A percentile compares a stretch with the other conserved stretches of the same genome.
Conservation (phyloP, 2,888 invertebrate genomes). For the Cetonia aurata region DNA sequence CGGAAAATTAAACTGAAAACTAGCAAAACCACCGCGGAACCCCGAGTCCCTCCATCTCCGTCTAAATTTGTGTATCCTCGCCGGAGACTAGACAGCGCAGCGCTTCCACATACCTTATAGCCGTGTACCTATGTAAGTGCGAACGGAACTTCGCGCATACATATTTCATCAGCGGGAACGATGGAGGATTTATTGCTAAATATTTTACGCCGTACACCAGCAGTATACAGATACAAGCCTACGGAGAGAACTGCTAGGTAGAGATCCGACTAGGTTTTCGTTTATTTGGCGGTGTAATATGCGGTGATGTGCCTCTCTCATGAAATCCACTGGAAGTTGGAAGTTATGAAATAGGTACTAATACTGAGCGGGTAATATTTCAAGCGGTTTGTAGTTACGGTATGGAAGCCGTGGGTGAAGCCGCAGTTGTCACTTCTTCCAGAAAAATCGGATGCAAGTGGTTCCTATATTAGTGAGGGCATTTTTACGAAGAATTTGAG, state of each 20-base stretch:
- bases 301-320: neutral
- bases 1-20: too few species aligned
- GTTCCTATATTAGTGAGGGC: too few species aligned
- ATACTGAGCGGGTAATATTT: conserved; percentile 27
- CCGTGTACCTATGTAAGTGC: too few species aligned
- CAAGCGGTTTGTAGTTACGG: neutral
- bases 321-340: conserved; percentile 4
- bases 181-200: conserved; percentile 37
- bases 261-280: conserved; percentile 5
- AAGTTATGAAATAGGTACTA: conserved; percentile 28
- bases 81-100: too few species aligned
- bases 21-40: too few species aligned
- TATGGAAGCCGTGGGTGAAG: too few species aligned
- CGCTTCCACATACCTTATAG: too few species aligned
- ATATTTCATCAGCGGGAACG: conserved; percentile 25
- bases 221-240: neutral
- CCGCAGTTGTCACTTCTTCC: too few species aligned
- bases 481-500: too few species aligned
- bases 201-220: conserved; percentile 30
- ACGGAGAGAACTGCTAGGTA: neutral
- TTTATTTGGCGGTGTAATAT: conserved; percentile 24
- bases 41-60: too few species aligned
- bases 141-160: neutral
- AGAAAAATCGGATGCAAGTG: too few species aligned
- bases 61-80: too few species aligned